phyloP scores from a whole-genome alignment of 2,113 vertebrate genomes.

The Paradoxurus hermaphroditus region DNA sequence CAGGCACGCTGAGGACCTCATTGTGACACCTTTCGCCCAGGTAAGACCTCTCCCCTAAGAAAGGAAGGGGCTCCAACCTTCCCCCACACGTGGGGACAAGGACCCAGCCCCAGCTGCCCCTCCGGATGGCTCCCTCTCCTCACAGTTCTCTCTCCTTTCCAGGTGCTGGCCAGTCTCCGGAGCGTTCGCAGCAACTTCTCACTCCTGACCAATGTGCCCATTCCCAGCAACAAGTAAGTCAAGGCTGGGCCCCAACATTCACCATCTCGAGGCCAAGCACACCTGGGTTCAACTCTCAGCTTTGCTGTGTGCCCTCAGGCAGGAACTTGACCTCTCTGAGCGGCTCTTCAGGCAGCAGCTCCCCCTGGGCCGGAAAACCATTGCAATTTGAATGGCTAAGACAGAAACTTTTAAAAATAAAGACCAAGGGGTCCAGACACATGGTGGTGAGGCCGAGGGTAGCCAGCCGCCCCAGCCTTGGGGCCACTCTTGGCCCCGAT shows the following conservation, averaged over 20 bases:
- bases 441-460: background rate
- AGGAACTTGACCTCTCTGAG: background rate
- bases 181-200: constrained; percentile 97
- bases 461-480: background rate
- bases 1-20: constrained; percentile 94
- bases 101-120: background rate
- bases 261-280: background rate
- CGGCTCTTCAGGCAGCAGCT: background rate
- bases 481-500: background rate
- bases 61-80: background rate
- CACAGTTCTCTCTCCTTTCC: background rate
- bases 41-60: constrained; percentile 74
- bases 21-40: constrained; percentile 96
- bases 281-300: background rate
- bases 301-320: background rate
- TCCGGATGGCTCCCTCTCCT: background rate
- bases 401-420: background rate
- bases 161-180: constrained; percentile 96
- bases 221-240: constrained; percentile 93
- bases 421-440: background rate
- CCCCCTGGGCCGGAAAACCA: background rate
- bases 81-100: background rate
- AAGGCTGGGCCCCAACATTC: background rate
- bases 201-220: constrained; percentile 94
- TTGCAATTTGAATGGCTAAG: background rate